A percentile compares a stretch with the other conserved stretches of the same genome.
These are phyloP conservation scores for Macroteleia sp. DNA, from an alignment of 2,888 invertebrate species.

Conservation along the genomic window DNA sequence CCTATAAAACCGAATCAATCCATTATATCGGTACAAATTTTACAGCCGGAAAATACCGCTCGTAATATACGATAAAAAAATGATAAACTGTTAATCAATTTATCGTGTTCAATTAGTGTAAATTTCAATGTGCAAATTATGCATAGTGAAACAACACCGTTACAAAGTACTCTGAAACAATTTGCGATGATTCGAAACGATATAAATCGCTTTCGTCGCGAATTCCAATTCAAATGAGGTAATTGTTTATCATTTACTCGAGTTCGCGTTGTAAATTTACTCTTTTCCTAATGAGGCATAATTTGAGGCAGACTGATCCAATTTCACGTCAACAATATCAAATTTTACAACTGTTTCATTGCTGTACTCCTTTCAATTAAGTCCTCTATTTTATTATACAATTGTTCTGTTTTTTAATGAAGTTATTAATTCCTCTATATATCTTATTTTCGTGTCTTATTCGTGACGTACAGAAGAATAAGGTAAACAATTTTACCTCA, in stretches of 20 bases:
- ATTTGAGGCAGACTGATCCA: no score
- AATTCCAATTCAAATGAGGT: constrained; percentile 28
- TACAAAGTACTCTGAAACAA: constrained; percentile 7
- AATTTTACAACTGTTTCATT: no score
- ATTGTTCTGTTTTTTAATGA: no score
- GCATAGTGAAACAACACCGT: background rate
- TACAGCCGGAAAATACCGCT: constrained; percentile 10
- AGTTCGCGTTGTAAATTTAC: constrained; percentile 7
- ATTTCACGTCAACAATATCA: no score
- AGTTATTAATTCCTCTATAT: no score
- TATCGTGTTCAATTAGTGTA: constrained; percentile 32
- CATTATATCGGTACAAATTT: constrained; percentile 5
- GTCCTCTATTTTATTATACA: no score
- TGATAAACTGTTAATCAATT: constrained; percentile 39
- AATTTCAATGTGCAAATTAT: constrained; percentile 16
- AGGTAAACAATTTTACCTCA: no score
- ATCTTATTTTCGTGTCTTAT: no score
- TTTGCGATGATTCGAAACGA: constrained; percentile 9
- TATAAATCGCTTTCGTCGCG: constrained; percentile 26
- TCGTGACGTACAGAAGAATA: no score
- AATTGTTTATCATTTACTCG: constrained; percentile 45
- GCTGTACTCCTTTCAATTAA: no score
- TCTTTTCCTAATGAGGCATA: constrained; percentile 28
- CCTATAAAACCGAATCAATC: constrained; percentile 26
- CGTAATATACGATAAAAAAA: constrained; percentile 15